Percentiles rank a stretch among this genome's conserved stretches.
phyloP scores from a whole-genome alignment of 2,888 invertebrate species.

The Campoletis raptor region DNA sequence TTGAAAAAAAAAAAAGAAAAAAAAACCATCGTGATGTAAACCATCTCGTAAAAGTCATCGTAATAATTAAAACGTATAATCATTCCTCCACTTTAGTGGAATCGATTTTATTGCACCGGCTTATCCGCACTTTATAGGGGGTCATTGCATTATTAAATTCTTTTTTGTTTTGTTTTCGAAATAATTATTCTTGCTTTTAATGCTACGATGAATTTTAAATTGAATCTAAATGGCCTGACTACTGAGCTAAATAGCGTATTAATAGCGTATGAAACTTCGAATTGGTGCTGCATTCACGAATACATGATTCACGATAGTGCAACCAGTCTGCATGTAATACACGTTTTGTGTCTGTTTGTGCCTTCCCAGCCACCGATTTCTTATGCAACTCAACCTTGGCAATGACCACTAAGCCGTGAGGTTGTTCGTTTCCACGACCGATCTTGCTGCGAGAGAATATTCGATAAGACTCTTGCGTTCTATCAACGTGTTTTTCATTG shows the following conservation, averaged over 20 bases:
- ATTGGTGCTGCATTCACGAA: conserved; percentile 5
- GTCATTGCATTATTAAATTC: not conserved
- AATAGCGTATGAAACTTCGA: not conserved
- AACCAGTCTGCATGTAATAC: conserved; percentile 16
- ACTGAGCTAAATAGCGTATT: not conserved
- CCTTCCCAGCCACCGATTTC: conserved; percentile 55
- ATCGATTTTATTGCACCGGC: not conserved
- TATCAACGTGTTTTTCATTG: not conserved
- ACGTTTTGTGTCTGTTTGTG: conserved; percentile 32
- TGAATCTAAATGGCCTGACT: not conserved
- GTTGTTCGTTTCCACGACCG: conserved; percentile 35
- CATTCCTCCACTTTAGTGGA: not conserved
- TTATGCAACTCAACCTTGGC: conserved; percentile 70
- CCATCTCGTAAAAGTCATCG: not conserved
- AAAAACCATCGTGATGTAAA: conserved; percentile 7
- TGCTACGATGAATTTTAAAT: not conserved
- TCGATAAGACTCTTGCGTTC: conserved; percentile 33
- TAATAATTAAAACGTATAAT: not conserved
- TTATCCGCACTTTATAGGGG: not conserved
- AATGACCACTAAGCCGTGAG: conserved; percentile 67
- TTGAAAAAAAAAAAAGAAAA: not conserved
- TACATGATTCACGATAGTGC: conserved; percentile 19
- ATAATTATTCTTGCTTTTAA: conserved; percentile 10
- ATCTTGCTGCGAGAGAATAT: conserved; percentile 37
- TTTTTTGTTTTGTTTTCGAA: not conserved